Percentiles rank a stretch among this genome's conserved stretches.
Conservation (phyloP, 2,888 invertebrate genomes). For the Agapostemon virescens region DNA sequence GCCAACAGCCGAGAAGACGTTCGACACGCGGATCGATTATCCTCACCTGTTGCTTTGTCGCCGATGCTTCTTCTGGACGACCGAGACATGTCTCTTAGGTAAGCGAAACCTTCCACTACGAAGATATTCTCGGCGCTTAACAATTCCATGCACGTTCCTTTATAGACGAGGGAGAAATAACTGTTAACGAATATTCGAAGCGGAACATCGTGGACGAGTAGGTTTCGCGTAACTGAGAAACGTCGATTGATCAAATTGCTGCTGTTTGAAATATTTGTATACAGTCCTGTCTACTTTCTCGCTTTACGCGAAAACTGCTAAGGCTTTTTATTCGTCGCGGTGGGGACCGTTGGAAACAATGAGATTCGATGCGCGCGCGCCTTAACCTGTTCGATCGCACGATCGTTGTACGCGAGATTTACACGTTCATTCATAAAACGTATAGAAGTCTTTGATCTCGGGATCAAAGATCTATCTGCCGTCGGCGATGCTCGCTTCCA, state of each 20-base stretch:
- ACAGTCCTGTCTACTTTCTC: background rate
- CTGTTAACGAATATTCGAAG: too few species aligned
- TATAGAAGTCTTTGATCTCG: background rate
- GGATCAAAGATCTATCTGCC: background rate
- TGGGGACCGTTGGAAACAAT: background rate
- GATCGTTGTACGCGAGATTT: background rate
- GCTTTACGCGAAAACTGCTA: background rate
- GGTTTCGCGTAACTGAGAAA: background rate
- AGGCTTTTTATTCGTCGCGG: background rate
- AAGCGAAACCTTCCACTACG: background rate
- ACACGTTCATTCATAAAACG: background rate
- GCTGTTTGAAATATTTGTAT: background rate
- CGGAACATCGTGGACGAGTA: too few species aligned
- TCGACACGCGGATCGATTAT: constrained; percentile 22
- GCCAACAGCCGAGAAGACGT: constrained; percentile 1
- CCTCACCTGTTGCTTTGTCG: constrained; percentile 31
- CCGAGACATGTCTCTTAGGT: constrained; percentile 39
- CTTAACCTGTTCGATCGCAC: background rate
- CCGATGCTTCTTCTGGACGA: background rate
- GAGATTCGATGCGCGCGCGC: background rate
- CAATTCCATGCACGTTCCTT: background rate
- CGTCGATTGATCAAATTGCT: background rate
- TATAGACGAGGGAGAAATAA: background rate
- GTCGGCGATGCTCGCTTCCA: background rate
- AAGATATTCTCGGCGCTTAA: background rate